Evolutionary conservation across 2,797 vertebrate species (phyloP).

Genomic region (Oreortyx pictus): DNA sequence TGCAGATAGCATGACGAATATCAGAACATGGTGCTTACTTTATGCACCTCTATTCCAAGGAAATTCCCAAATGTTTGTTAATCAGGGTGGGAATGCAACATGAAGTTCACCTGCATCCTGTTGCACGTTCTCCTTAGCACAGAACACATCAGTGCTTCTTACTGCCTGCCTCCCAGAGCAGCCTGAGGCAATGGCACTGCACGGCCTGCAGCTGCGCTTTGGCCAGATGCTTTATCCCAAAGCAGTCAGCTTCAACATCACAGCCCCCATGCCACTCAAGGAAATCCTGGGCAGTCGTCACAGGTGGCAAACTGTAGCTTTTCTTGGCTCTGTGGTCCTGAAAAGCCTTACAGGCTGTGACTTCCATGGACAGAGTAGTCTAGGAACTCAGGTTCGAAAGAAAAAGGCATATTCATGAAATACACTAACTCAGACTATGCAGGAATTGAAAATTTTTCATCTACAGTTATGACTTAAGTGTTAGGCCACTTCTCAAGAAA

Average conservation of each 20-base stretch:
- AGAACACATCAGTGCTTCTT: background rate
- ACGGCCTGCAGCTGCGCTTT: background rate
- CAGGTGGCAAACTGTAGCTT: background rate
- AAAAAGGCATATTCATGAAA: background rate
- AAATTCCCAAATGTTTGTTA: background rate
- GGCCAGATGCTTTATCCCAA: background rate
- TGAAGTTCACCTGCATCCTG: background rate
- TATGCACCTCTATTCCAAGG: background rate
- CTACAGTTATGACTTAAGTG: background rate
- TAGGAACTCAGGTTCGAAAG: background rate
- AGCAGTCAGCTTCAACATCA: background rate
- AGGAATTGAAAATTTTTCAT: background rate
- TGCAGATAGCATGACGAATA: background rate
- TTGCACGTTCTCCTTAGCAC: background rate
- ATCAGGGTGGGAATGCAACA: background rate
- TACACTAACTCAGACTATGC: background rate
- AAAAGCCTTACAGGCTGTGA: background rate
- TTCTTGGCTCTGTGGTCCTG: background rate
- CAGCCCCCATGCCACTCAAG: background rate
- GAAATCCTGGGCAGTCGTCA: background rate
- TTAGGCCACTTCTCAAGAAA: background rate
- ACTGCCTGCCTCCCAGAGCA: rapidly evolving
- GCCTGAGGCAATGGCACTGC: rapidly evolving
- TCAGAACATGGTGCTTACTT: background rate
- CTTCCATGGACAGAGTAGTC: background rate